A percentile compares a stretch with the other conserved stretches of the same genome.
phyloP scores from a whole-genome alignment of 2,113 vertebrate genomes.

The Phrynosoma platyrhinos region DNA sequence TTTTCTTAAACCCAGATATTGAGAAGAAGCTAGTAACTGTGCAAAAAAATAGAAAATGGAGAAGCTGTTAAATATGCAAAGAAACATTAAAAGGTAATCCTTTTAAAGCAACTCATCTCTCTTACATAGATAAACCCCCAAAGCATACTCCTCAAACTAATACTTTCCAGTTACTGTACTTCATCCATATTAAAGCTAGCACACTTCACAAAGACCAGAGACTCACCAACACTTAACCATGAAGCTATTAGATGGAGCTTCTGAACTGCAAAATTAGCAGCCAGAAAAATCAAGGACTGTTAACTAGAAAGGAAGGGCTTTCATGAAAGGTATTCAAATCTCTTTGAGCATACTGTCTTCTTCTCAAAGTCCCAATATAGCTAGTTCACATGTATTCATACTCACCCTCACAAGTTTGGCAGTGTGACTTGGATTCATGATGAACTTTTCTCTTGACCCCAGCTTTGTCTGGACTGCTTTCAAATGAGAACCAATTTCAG shows the following conservation, averaged over 20 bases:
- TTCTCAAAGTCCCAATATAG: not conserved
- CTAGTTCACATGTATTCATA: not conserved
- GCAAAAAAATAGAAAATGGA: constrained; percentile 6
- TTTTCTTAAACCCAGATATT: not conserved
- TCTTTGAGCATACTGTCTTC: fast-evolving
- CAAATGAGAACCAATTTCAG: not conserved
- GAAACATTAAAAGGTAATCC: not conserved
- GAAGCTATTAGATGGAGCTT: fast-evolving
- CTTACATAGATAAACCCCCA: not conserved
- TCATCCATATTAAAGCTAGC: constrained; percentile 13
- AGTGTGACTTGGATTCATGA: constrained; percentile 48
- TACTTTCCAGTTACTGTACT: not conserved
- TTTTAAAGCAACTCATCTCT: constrained; percentile 34
- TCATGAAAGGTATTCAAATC: constrained; percentile 14
- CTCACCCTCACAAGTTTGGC: constrained; percentile 49
- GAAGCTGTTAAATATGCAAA: constrained; percentile 1
- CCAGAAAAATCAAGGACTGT: not conserved
- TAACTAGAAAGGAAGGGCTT: not conserved
- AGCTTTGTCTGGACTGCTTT: not conserved
- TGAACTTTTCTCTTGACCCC: constrained; percentile 3
- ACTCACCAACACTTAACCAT: constrained; percentile 14
- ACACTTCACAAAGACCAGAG: not conserved
- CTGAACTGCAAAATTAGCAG: constrained; percentile 8
- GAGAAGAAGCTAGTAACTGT: constrained; percentile 21
- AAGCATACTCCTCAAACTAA: constrained; percentile 22